A percentile compares a stretch with the other conserved stretches of the same genome.
These are phyloP conservation scores for Brevimyrus niger DNA, from an alignment of 2,113 vertebrate genomes.

Conservation along the genomic window DNA sequence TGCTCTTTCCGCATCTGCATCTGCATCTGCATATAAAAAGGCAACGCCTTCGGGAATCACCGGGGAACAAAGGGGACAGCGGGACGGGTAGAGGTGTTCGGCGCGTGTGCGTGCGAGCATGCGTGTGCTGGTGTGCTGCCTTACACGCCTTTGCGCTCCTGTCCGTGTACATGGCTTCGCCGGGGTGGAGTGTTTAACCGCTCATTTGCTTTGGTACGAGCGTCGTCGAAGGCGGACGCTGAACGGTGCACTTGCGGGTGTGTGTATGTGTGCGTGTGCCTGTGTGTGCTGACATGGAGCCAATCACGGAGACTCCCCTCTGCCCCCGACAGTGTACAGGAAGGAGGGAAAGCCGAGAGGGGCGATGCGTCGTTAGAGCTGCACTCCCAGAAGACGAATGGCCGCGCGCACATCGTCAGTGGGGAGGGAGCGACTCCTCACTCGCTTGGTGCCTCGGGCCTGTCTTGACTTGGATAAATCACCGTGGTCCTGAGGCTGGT, in stretches of 20 bases:
- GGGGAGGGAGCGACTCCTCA: background rate
- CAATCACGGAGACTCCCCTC: background rate
- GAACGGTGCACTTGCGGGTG: background rate
- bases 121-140: background rate
- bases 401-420: background rate
- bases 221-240: background rate
- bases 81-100: constrained; percentile 14
- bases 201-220: background rate
- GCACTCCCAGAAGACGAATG: background rate
- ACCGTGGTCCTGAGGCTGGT: background rate
- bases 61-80: constrained; percentile 47
- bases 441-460: background rate
- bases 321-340: background rate
- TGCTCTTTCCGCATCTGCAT: constrained; percentile 17
- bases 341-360: background rate
- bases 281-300: background rate
- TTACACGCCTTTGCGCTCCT: background rate
- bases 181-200: background rate
- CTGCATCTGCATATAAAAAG: constrained; percentile 4
- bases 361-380: background rate
- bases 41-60: constrained; percentile 46
- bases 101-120: background rate
- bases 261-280: background rate
- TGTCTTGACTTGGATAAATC: background rate
- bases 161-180: background rate